Conservation (phyloP, 2,113 vertebrate genomes). For the Platysteira castanea region DNA sequence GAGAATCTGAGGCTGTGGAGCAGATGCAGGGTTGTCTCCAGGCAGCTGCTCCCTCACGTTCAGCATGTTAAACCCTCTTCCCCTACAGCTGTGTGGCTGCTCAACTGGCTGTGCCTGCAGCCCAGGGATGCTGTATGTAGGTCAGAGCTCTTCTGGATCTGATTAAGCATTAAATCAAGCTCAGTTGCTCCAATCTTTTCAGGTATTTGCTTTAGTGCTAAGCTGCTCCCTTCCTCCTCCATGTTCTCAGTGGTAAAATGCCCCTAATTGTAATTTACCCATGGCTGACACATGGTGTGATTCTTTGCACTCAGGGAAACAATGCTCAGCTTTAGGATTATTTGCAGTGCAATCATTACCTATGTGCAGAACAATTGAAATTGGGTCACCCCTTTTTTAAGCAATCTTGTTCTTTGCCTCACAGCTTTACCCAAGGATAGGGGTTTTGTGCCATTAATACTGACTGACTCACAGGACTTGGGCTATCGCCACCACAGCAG, state of each 20-base stretch:
- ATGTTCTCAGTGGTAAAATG: not conserved
- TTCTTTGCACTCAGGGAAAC: not conserved
- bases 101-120: not conserved
- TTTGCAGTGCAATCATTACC: not conserved
- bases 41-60: not conserved
- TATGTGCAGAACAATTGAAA: not conserved
- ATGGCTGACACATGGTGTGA: not conserved
- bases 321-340: not conserved
- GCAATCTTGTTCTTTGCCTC: not conserved
- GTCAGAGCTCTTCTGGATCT: constrained; percentile 28
- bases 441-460: not conserved
- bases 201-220: not conserved
- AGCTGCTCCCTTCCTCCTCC: not conserved
- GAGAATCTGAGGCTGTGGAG: not conserved
- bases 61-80: not conserved
- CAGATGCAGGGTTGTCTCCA: not conserved
- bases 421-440: not conserved
- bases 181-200: not conserved
- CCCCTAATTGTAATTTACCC: not conserved
- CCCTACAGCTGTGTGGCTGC: not conserved
- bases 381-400: not conserved
- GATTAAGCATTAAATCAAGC: not conserved
- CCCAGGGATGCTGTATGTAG: constrained; percentile 31
- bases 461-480: not conserved
- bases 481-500: not conserved